Evolutionary conservation across 2,888 invertebrate genomes (phyloP).

Genomic region (Tortrix viridana): DNA sequence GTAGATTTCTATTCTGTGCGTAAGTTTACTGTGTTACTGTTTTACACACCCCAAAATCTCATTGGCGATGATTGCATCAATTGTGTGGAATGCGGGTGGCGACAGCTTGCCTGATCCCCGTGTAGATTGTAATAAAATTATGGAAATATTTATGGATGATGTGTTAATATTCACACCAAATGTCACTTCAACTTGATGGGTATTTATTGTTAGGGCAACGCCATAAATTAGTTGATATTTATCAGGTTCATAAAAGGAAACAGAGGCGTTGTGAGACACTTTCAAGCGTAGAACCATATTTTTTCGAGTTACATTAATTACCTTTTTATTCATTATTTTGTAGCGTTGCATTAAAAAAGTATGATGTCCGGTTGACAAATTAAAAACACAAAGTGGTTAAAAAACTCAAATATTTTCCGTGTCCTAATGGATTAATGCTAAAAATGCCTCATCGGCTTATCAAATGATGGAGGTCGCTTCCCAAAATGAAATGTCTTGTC

Average conservation of each 20-base stretch:
- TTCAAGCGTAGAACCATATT: background rate
- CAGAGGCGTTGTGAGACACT: constrained; percentile 13
- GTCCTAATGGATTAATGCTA: constrained; percentile 74
- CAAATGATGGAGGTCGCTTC: constrained; percentile 77
- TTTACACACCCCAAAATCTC: constrained; percentile 79
- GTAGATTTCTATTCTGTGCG: background rate
- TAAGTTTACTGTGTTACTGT: constrained; percentile 44
- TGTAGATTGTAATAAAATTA: constrained; percentile 76
- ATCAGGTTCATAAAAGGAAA: constrained; percentile 33
- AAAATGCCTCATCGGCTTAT: constrained; percentile 77
- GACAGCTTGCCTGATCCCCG: constrained; percentile 76
- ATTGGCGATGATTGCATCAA: constrained; percentile 82
- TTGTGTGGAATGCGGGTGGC: constrained; percentile 80
- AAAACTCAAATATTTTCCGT: constrained; percentile 65
- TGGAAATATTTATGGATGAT: constrained; percentile 56
- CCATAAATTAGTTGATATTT: constrained; percentile 36
- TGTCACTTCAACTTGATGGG: constrained; percentile 41
- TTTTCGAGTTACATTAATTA: too few relatives aligned
- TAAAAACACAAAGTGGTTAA: constrained; percentile 34
- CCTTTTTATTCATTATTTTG: too few relatives aligned
- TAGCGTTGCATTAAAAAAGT: background rate
- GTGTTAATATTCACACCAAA: constrained; percentile 59
- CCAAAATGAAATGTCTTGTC: constrained; percentile 76
- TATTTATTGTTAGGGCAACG: constrained; percentile 35
- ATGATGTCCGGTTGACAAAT: background rate